Evolutionary conservation across 64 coral and sea anemone species (phyloP).

Genomic region (Catalaphyllia jardinei): DNA sequence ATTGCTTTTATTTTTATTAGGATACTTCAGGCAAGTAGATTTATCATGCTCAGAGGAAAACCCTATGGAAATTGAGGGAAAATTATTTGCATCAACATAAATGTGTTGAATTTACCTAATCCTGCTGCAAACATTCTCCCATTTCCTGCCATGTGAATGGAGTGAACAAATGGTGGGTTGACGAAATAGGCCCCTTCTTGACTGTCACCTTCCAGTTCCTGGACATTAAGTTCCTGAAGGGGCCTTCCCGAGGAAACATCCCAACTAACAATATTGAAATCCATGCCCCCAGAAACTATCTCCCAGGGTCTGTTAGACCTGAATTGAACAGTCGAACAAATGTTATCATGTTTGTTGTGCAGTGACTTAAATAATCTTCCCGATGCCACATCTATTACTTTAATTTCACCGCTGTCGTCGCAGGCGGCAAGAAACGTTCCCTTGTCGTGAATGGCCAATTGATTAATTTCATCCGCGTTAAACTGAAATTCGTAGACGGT

Average conservation of each 20-base stretch:
- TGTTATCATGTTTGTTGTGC: conserved; percentile 62
- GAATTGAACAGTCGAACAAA: conserved; percentile 91
- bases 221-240: conserved; percentile 55
- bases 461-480: conserved; percentile 94
- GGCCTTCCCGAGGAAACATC: conserved; percentile 84
- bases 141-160: conserved; percentile 67
- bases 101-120: conserved; percentile 65
- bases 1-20: no score
- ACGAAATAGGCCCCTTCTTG: conserved; percentile 47
- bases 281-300: conserved; percentile 82
- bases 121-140: conserved; percentile 84
- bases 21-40: no score
- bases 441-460: conserved; percentile 69
- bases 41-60: no score
- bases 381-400: conserved; percentile 75
- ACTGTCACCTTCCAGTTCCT: conserved; percentile 33
- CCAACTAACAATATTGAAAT: conserved; percentile 83
- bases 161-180: conserved; percentile 97
- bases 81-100: neutral
- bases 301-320: conserved; percentile 83
- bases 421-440: conserved; percentile 82
- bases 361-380: conserved; percentile 82
- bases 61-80: neutral
- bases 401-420: conserved; percentile 86
- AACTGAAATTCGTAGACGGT: conserved; percentile 68